These are phyloP conservation scores for Subacronicta megacephala DNA, from an alignment of 2,888 invertebrate species.

Conservation along the genomic window DNA sequence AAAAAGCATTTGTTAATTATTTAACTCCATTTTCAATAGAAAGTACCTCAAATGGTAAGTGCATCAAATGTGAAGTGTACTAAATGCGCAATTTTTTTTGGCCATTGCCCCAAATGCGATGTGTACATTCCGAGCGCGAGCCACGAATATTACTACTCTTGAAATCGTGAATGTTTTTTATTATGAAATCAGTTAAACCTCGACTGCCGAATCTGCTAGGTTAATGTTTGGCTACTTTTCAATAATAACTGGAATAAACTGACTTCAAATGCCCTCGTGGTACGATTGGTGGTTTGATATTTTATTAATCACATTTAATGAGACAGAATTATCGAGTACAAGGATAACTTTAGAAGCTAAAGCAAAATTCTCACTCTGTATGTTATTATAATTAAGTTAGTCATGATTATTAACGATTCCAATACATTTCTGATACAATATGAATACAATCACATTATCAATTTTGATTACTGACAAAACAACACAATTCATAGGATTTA, in stretches of 20 bases:
- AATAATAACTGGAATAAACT: background rate
- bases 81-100: too few relatives aligned
- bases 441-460: conserved; percentile 64
- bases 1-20: too few relatives aligned
- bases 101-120: too few relatives aligned
- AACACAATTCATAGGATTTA: conserved; percentile 71
- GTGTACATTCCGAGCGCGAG: too few relatives aligned
- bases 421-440: conserved; percentile 53
- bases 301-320: conserved; percentile 29
- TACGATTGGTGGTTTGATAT: conserved; percentile 4
- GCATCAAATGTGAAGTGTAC: too few relatives aligned
- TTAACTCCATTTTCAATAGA: too few relatives aligned
- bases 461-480: conserved; percentile 72
- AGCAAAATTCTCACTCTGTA: conserved; percentile 57
- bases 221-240: too few relatives aligned
- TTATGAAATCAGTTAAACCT: too few relatives aligned
- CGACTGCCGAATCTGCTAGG: too few relatives aligned
- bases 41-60: too few relatives aligned
- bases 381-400: conserved; percentile 38
- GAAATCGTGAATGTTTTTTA: background rate
- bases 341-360: conserved; percentile 54
- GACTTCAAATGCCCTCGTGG: too few relatives aligned
- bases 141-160: background rate
- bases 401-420: conserved; percentile 53
- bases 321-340: too few relatives aligned